Evolutionary conservation across 1,140 invertebrate species (phyloP), one percentile per base, ranked within the genome.

Genomic region (Drosophila subobscura): DNA sequence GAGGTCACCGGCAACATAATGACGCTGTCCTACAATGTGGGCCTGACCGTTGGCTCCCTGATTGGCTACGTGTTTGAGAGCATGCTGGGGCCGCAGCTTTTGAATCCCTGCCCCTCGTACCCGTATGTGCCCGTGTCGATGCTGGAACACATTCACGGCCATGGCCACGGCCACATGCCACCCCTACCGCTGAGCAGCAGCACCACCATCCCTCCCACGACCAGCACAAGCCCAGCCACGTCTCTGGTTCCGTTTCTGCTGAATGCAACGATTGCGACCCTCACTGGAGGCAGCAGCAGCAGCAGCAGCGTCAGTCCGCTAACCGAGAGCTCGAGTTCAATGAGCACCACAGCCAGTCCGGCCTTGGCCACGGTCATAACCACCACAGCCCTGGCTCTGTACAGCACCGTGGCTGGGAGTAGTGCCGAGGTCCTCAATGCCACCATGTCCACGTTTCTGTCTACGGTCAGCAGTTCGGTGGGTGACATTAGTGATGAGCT

Each of bases 1-100:
- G 96, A 97, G 92, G 92, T 97, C 0, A 95, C 93, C 95, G 97
- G 97, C 54, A 98, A 98, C 78, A 97, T 98, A 76, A 98, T 98
- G 97, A 98, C 97, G 0, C 84, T 98, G 0, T 96, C 96, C 0
- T 98, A 98, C 88, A 97, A 95, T 81, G 93, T 96, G 42, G 97
- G 97, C 1, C 92, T 98, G 25, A 95, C 96, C 0, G 93, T 95
- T 2, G 97, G 97, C 1, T 96, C 96, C 0, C 91, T 96, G 1
- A 93, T 96, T 45, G 96, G 97, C 1, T 98, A 98, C 80, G 92
- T 97, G 8, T 92, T 98, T 55, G 94, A 97, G 79, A 94, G 94
- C 2, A 94, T 95, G 83, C 91, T 97, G 25, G 95, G 95, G 0
- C 93, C 95, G 6, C 93, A 93, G 14, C 76, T 93, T 0, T 79